phyloP scores from a whole-genome alignment of 1,140 invertebrate species.

The Coenobita brevimanus region DNA sequence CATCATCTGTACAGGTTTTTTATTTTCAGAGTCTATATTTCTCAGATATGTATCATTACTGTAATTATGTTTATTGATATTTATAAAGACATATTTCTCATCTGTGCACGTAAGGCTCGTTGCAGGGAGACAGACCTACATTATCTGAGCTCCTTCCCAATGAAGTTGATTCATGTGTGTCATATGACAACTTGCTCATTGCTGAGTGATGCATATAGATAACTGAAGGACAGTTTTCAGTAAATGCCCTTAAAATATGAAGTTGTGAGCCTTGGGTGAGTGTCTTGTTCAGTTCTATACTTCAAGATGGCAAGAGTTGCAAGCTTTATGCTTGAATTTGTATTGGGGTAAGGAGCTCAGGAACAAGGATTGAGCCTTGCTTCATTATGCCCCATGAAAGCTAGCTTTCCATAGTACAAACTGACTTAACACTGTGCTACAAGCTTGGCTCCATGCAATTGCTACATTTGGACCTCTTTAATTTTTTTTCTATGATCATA shows the following conservation, averaged over 20 bases:
- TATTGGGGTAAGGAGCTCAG: conserved; percentile 39
- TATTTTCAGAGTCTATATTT: conserved; percentile 68
- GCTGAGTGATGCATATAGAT: no score
- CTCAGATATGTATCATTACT: conserved; percentile 67
- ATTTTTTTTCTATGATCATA: conserved; percentile 24
- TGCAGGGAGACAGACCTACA: conserved; percentile 50
- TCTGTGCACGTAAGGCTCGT: conserved; percentile 61
- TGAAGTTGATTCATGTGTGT: conserved; percentile 29
- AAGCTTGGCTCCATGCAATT: conserved; percentile 67
- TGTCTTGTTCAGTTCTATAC: no score
- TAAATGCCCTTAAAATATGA: no score
- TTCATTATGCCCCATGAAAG: conserved; percentile 52
- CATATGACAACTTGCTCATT: no score
- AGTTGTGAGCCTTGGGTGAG: no score
- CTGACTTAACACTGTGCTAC: conserved; percentile 65
- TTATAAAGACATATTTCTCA: conserved; percentile 67
- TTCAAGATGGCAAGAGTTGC: no score
- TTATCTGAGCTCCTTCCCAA: conserved; percentile 31
- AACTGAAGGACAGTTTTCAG: no score
- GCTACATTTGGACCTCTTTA: conserved; percentile 63
- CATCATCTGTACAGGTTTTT: conserved; percentile 65
- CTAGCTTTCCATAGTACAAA: conserved; percentile 67
- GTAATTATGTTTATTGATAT: conserved; percentile 68
- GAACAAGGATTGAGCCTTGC: conserved; percentile 44
- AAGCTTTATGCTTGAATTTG: no score